phyloP scores from a whole-genome alignment of 2,888 invertebrate genomes.

The Meiosimyza decipiens region DNA sequence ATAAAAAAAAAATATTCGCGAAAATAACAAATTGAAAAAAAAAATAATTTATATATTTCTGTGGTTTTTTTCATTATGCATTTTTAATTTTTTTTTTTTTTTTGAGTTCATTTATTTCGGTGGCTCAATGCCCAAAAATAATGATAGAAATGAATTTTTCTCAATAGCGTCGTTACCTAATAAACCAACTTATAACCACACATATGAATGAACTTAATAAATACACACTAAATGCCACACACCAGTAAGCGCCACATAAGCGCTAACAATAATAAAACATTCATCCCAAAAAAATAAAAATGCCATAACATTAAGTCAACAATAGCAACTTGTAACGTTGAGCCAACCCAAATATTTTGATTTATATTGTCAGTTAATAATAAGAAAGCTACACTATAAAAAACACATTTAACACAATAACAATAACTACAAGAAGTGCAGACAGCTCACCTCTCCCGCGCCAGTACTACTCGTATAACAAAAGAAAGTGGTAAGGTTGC shows the following conservation, averaged over 20 bases:
- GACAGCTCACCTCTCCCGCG: neutral
- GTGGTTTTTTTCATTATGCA: no score
- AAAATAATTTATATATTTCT: no score
- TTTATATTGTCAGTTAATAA: neutral
- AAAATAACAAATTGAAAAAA: no score
- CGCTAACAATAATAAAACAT: no score
- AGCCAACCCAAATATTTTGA: neutral
- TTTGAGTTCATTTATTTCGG: no score
- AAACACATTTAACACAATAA: constrained; percentile 3
- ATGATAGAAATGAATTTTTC: no score
- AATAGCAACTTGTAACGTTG: neutral
- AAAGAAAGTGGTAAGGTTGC: neutral
- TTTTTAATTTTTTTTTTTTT: no score
- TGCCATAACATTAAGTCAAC: neutral
- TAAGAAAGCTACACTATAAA: neutral
- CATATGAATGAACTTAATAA: neutral
- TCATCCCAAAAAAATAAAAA: neutral
- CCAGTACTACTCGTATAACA: neutral
- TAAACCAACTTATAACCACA: neutral
- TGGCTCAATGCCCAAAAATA: no score
- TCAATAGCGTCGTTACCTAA: no score
- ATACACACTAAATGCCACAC: neutral
- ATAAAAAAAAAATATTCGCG: no score
- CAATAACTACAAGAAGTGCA: neutral
- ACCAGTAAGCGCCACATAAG: neutral